Percentiles rank a stretch among this genome's conserved stretches.
Evolutionary conservation across 2,113 vertebrate species (phyloP).

Genomic region (Syrmaticus mikado): DNA sequence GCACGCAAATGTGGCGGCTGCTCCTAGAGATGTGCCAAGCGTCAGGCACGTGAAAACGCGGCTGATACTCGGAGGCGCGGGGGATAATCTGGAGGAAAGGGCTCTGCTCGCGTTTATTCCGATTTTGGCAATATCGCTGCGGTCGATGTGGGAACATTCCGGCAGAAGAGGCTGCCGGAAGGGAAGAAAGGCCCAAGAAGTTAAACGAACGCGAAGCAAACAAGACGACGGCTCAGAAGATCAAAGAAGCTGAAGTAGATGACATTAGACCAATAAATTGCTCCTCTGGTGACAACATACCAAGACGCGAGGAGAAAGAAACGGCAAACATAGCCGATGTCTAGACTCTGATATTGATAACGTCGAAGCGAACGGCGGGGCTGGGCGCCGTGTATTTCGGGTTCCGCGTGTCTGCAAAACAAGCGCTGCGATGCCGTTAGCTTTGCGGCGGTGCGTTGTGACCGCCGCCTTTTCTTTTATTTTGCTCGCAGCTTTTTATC

Average conservation of each 20-base stretch:
- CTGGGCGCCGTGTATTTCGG: not conserved
- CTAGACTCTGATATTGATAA: slow-evolving; percentile 56
- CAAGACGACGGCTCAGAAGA: slow-evolving; percentile 55
- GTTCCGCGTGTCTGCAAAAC: not conserved
- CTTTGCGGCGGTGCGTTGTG: not conserved
- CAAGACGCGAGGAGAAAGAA: slow-evolving; percentile 66
- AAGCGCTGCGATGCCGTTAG: not conserved
- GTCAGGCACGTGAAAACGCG: not conserved
- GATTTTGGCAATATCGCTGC: not conserved
- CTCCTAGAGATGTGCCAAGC: slow-evolving; percentile 9
- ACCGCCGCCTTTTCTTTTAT: accelerated
- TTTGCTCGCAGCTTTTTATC: not conserved
- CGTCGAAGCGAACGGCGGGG: not conserved
- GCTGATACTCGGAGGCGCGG: not conserved
- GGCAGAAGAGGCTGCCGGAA: slow-evolving; percentile 14
- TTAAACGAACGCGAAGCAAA: slow-evolving; percentile 62
- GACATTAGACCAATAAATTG: slow-evolving; percentile 79
- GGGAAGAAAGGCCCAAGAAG: slow-evolving; percentile 62
- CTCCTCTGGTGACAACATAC: slow-evolving; percentile 66
- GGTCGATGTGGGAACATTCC: not conserved
- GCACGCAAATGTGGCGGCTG: not conserved
- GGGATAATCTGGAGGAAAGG: not conserved
- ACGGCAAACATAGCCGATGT: slow-evolving; percentile 45
- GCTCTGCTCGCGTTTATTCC: not conserved
- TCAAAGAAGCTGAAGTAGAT: slow-evolving; percentile 76